phyloP scores from a whole-genome alignment of 2,888 invertebrate genomes.

The Athalia cordata region DNA sequence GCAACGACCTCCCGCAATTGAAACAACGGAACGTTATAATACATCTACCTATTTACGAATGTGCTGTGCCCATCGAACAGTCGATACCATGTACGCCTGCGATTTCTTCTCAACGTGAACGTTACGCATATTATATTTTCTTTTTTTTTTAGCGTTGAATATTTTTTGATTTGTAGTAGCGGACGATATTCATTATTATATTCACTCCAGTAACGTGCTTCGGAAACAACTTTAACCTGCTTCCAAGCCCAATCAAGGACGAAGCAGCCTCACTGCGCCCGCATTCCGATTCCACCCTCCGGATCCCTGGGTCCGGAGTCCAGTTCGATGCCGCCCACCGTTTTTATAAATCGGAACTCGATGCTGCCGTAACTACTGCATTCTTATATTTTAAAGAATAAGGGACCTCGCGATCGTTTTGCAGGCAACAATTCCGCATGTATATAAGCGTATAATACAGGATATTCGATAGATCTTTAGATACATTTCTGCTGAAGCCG shows the following conservation, averaged over 20 bases:
- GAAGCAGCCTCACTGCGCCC: slow-evolving; percentile 60
- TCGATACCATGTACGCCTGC: background rate
- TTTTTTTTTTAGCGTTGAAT: background rate
- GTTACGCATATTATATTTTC: background rate
- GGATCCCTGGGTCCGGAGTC: slow-evolving; percentile 60
- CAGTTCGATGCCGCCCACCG: slow-evolving; percentile 30
- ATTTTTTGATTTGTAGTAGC: background rate
- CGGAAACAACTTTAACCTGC: background rate
- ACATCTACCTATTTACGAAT: background rate
- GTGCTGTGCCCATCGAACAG: background rate
- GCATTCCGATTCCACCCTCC: slow-evolving; percentile 68
- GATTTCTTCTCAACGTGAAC: background rate
- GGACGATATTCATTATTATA: slow-evolving; percentile 5
- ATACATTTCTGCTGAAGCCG: too few species aligned
- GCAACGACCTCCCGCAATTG: slow-evolving; percentile 35
- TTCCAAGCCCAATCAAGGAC: slow-evolving; percentile 66
- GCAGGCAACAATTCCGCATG: background rate
- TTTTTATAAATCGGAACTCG: slow-evolving; percentile 33
- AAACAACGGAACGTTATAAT: slow-evolving; percentile 12
- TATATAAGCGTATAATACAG: too few species aligned
- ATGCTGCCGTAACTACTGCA: slow-evolving; percentile 34
- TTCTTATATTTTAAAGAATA: background rate
- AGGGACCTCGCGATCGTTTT: background rate
- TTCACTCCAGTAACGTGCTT: background rate
- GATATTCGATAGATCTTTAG: too few species aligned